Base-by-base conservation (phyloP, 1,140 invertebrate genomes). In the Euglossa dilemma region DNA sequence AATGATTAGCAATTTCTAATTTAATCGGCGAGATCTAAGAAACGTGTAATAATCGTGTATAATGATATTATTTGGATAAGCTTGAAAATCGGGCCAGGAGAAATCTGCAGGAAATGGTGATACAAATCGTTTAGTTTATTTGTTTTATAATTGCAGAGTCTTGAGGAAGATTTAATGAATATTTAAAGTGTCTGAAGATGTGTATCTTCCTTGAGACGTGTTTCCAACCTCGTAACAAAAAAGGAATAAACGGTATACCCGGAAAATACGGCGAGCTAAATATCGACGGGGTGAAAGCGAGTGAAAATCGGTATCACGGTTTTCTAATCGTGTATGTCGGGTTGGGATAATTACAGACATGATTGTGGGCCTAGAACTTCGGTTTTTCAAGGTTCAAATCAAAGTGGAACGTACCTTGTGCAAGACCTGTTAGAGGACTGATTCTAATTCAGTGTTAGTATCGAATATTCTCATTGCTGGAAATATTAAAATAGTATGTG, bases 221-320 rank as follows among this genome's bases (percentile, higher is more conserved):
- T 36, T 36, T 36, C 36, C 36, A 36, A 36, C 4, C 4, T 36
- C 36, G 4, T 4, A 36, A 28, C 45, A 6, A 25, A 9, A 43
- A 50, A 63, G 47, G 47, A 50, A 75, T 16, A 45, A 57, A 61
- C 43, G 1, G 14, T 25, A 4, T n/a, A 14, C 36, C 23, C 23
- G 63, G 63, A 78, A 78, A 67, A 57, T n/a, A 9, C 3, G 4
- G 23, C 7, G 64, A 25, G 16, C 63, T 77, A 63, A 78, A 69
- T 78, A 78, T 47, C 25, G 64, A 64, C 50, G 8, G 43, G 12
- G 75, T 78, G 75, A 78, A 78, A 78, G 75, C 63, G 16, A 36
- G 47, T 57, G 75, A 67, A 67, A 69, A 69, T 56, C n/a, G 12
- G 11, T 47, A 67, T 67, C 63, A 25, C 50, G 50, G 14, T 57